phyloP scores from a whole-genome alignment of 2,888 invertebrate genomes.

The Lepidonotus clava region DNA sequence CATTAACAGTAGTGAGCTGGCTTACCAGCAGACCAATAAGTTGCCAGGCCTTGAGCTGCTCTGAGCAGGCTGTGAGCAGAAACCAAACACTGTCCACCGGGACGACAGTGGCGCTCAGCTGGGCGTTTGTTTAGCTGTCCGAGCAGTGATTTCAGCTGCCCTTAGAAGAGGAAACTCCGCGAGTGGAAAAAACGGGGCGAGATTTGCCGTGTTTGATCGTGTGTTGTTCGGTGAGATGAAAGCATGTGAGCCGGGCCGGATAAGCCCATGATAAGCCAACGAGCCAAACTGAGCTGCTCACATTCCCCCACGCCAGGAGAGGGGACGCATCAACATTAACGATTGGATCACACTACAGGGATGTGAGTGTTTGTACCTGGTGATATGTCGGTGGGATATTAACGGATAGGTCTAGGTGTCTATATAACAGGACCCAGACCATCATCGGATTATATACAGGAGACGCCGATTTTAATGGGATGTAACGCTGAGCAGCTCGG shows the following conservation, averaged over 20 bases:
- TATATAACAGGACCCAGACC: neutral
- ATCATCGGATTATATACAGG: too few relatives aligned
- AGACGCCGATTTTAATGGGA: too few relatives aligned
- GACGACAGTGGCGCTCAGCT: neutral
- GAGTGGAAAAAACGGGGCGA: neutral
- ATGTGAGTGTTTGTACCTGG: neutral
- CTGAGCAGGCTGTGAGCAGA: neutral
- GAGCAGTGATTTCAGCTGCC: constrained; percentile 16
- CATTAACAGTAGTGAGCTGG: too few relatives aligned
- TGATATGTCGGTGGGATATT: too few relatives aligned
- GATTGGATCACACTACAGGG: neutral
- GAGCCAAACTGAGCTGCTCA: neutral
- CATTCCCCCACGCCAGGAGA: neutral
- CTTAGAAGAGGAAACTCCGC: constrained; percentile 26
- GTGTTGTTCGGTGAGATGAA: constrained; percentile 25
- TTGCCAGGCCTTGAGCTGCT: constrained; percentile 5
- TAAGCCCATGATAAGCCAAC: neutral
- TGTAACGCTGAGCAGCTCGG: too few relatives aligned
- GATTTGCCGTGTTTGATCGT: constrained; percentile 28
- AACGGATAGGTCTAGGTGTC: too few relatives aligned
- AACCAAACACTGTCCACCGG: constrained; percentile 7
- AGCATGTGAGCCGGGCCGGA: neutral
- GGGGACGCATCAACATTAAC: neutral
- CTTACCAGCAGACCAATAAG: too few relatives aligned
- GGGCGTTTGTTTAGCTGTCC: constrained; percentile 30